Evolutionary conservation across 2,113 vertebrate genomes (phyloP).

Genomic region (Scomber scombrus): DNA sequence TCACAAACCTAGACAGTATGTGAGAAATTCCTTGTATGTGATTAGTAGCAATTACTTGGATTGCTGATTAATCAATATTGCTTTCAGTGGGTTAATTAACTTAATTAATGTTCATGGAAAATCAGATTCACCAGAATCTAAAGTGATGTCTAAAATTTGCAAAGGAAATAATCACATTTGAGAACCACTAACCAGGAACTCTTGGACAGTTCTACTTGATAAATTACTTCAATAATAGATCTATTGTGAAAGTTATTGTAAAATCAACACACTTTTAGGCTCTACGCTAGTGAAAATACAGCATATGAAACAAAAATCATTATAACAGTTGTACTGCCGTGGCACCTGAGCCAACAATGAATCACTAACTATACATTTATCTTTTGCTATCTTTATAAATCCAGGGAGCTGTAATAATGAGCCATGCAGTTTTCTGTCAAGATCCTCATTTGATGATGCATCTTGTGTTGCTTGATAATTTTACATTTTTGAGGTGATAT

Average conservation of each 20-base stretch:
- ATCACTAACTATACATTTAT: background rate
- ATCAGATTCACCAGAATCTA: background rate
- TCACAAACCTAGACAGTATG: background rate
- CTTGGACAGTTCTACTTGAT: background rate
- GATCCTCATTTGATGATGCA: background rate
- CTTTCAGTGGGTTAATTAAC: too few relatives aligned
- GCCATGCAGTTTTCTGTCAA: background rate
- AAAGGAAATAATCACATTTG: background rate
- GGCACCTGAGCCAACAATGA: background rate
- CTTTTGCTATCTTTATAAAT: constrained; percentile 16
- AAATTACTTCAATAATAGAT: too few relatives aligned
- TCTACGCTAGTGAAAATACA: background rate
- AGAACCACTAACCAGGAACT: background rate
- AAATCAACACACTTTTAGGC: background rate
- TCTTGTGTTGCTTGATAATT: background rate
- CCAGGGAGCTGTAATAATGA: constrained; percentile 4
- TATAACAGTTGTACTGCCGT: background rate
- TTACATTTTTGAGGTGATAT: background rate
- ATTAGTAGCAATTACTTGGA: background rate
- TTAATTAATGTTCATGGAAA: too few relatives aligned
- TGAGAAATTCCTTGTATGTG: background rate
- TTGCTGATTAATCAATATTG: background rate
- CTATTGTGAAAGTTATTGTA: background rate
- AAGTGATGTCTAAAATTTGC: background rate
- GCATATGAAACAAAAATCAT: background rate